These are phyloP conservation scores for Syrista parreyssii DNA, from an alignment of 2,888 invertebrate genomes.

Conservation along the genomic window DNA sequence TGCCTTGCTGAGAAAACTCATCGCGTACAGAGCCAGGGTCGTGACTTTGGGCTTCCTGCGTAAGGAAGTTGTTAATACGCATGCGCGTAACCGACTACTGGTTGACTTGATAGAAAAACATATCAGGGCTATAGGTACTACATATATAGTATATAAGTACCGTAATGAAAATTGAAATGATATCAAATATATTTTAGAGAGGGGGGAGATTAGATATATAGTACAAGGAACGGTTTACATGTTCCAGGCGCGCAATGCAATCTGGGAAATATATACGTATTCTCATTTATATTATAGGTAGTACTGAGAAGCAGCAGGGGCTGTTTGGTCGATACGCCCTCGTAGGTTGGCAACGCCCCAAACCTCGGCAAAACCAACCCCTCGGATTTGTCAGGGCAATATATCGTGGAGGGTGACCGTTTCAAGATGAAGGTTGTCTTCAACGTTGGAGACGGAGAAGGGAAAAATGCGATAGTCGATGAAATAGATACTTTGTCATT, in stretches of 20 bases:
- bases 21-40: not conserved
- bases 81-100: not conserved
- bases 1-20: not conserved
- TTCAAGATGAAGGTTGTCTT: conserved; percentile 1
- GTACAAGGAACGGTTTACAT: not conserved
- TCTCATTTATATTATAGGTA: not conserved
- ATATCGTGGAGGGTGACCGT: not conserved
- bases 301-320: conserved; percentile 23
- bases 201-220: not conserved
- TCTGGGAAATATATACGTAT: not conserved
- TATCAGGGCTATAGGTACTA: not conserved
- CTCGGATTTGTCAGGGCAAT: conserved; percentile 20
- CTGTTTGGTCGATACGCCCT: conserved; percentile 60
- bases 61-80: not conserved
- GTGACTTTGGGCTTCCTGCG: not conserved
- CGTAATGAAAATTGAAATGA: not conserved
- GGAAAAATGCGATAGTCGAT: not conserved
- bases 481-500: not conserved
- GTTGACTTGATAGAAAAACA: not conserved
- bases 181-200: not conserved
- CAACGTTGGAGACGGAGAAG: not conserved
- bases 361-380: conserved; percentile 7
- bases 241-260: not conserved
- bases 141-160: not conserved
- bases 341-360: conserved; percentile 56